Base-by-base conservation (phyloP, 23 tunicate genomes). In the Trididemnum clinides region DNA sequence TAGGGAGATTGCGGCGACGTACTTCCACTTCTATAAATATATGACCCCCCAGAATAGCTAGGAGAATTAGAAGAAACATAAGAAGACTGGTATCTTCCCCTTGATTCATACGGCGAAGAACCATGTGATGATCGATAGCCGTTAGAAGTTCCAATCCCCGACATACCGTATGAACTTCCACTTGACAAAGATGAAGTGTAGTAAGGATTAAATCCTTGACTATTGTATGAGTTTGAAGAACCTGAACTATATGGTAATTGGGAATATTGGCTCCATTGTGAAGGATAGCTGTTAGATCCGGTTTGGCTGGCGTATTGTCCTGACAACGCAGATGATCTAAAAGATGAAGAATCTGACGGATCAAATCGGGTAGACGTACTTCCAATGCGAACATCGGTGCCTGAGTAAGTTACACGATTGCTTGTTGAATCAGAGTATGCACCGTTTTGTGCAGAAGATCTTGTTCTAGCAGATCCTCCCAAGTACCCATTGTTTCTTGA, bases 381-480 rank as follows among this genome's bases (percentile, higher is more conserved):
- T 29, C 83, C 83, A 19, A 78, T 30, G 19, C 83, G 65, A 26
- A 78, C 51, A 30, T 78, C 83, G 28, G 57, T 73, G 1, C 80
- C 80, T 19, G 57, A 20, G 25, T 73, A 73, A 23, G 80, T 15
- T 21, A 12, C 69, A 15, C 26, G 23, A 21, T 19, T 4, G 69
- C 6, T 59, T 44, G 54, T 15, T 44, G 12, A 10, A 44, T 15
- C 54, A 44, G 10, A 44, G 12, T 10, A 44, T 7, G 10, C 10
- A 7, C 12, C 10, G 54, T 44, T 44, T 44, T 15, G 12, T 7
- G 15, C 54, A 44, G 10, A 15, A 10, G 10, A 15, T 15, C 54
- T 44, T 44, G 54, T 15, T n/a, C n/a, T n/a, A n/a, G n/a, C n/a
- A n/a, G n/a, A n/a, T n/a, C n/a, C n/a, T n/a, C n/a, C n/a, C n/a